phyloP scores from a whole-genome alignment of 92 coral and sea anemone species.

The Phymanthus crucifer region DNA sequence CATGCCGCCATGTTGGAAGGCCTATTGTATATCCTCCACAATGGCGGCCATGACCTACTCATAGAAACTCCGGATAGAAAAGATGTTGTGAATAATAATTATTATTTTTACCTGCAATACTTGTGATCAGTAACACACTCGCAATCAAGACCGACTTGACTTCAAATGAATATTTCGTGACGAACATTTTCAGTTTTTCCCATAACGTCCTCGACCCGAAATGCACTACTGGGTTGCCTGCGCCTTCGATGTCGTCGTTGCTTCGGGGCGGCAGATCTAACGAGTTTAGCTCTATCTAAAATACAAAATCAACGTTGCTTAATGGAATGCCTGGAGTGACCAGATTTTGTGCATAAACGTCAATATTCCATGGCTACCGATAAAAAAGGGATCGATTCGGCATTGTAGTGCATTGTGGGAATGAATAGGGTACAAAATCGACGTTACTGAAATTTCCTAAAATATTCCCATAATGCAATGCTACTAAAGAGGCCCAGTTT shows the following conservation, averaged over 20 bases:
- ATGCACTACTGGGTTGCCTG: neutral
- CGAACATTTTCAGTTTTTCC: neutral
- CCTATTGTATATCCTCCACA: neutral
- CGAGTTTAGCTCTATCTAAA: too few relatives aligned
- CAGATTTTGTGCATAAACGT: too few relatives aligned
- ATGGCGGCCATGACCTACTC: neutral
- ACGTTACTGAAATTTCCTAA: too few relatives aligned
- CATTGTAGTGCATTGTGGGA: too few relatives aligned
- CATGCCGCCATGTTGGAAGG: neutral
- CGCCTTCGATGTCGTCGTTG: neutral
- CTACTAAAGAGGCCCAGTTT: too few relatives aligned
- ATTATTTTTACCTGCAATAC: slow-evolving; percentile 6
- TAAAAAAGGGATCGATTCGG: too few relatives aligned
- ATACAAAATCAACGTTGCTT: too few relatives aligned
- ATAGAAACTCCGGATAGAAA: neutral
- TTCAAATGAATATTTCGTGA: slow-evolving; percentile 13
- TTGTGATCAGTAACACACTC: neutral
- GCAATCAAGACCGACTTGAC: slow-evolving; percentile 17
- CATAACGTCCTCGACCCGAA: neutral
- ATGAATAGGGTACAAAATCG: too few relatives aligned
- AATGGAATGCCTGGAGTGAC: too few relatives aligned
- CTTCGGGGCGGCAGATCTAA: neutral
- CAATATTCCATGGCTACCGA: too few relatives aligned
- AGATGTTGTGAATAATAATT: too few relatives aligned
- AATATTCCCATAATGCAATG: too few relatives aligned